Evolutionary conservation across 2,888 invertebrate species (phyloP), one percentile per base, ranked within the genome.

Genomic region (Ophioninae sp.): DNA sequence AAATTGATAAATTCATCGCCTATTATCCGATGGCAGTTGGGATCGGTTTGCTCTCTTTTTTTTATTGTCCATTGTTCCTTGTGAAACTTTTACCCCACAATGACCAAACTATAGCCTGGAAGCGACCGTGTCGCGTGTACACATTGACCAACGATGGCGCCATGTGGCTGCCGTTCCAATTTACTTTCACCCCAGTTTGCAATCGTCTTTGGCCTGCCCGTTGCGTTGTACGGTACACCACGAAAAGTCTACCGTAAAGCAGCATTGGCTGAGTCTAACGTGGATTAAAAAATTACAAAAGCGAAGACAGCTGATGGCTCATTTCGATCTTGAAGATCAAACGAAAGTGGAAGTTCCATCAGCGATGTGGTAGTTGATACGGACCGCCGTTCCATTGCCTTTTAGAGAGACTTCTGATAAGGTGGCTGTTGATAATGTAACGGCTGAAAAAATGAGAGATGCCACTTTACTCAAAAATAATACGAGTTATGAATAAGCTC

Each of bases 281-380:
- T 22, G 71, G 65, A 61, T 77, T 68, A 58, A 80, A 41, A 76
- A 83, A 73, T 77, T 80, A 80, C 56, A 41, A 22, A 73, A 58
- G 51, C 8, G 61, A 23, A 17, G 74, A 74, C 67, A 58, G 30
- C n/a, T 64, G 37, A n/a, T 67, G 56, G 67, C 56, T 9, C 39
- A 65, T 58, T 73, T 76, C 56, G 58, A 76, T 67, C 67, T 59
- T 6, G 67, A 71, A 2, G 51, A 23, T 61, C 41, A 59, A 59
- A 63, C 72, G 75, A 81, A 72, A 83, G 72, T 79, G 85, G 82
- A 83, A 78, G 59, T 81, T 76, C 44, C 64, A 71, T 73, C 65
- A 72, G 74, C 80, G 59, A 61, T 85, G 86, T 86, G 86, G 88
- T 90, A 90, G 89, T 90, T 87, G 89, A 87, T 86, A 87, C 86